Conservation (phyloP, 2,797 vertebrate genomes). For the Ispidina lecontei region DNA sequence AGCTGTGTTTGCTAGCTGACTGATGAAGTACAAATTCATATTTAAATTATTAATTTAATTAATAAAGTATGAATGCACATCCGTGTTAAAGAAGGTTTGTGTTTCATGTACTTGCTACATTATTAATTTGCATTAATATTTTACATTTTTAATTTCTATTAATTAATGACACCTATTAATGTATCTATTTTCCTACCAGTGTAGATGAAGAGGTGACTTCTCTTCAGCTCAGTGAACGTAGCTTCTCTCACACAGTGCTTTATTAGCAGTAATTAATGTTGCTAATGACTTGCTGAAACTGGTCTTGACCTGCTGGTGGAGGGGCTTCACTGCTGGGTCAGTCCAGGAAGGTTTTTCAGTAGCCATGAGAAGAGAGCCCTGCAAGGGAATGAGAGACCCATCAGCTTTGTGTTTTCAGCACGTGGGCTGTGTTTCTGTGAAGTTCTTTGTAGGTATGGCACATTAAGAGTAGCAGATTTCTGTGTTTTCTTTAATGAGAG, state of each 20-base stretch:
- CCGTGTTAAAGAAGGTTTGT: background rate
- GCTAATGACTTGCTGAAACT: conserved; percentile 50
- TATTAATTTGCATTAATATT: no score
- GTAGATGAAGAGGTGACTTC: conserved; percentile 9
- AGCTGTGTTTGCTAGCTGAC: background rate
- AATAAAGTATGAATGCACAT: background rate
- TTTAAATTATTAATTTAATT: no score
- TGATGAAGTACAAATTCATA: no score
- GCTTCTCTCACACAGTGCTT: background rate
- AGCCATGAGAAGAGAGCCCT: conserved; percentile 47
- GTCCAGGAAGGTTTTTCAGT: conserved; percentile 37
- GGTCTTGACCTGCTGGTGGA: conserved; percentile 18
- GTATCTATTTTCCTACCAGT: background rate
- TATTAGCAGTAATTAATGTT: conserved; percentile 18
- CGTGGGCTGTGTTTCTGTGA: conserved; percentile 28
- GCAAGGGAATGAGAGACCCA: conserved; percentile 22
- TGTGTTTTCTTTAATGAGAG: conserved; percentile 27
- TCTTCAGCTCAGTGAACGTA: background rate
- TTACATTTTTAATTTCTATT: no score
- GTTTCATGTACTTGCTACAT: background rate
- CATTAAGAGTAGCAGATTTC: conserved; percentile 39
- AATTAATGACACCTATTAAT: background rate
- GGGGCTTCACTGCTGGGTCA: background rate
- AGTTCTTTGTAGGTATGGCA: conserved; percentile 27
- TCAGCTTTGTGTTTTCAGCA: conserved; percentile 30